Evolutionary conservation across 2,797 vertebrate species (phyloP), one percentile per base, ranked within the genome.

Genomic region (Remorina albescens): DNA sequence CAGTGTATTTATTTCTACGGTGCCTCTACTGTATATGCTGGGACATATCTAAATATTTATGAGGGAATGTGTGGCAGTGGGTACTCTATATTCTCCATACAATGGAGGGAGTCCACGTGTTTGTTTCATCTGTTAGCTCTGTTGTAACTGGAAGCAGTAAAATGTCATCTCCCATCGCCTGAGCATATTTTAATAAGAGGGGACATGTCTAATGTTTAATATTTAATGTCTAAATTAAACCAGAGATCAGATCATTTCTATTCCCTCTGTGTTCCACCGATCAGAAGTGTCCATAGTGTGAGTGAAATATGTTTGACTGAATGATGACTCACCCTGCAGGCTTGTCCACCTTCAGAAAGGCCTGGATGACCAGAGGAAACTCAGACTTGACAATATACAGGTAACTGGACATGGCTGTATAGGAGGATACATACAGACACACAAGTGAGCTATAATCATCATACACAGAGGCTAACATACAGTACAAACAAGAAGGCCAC

Each of bases 341-440:
- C 6, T 95, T 94, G 71, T 96, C 94, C 88, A 96, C 93, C 80
- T 86, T 96, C 84, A 99, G 94, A 89, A 99, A 99, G 71, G 97
- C 96, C 90, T 99, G 97, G 87, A 99, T 98, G 90, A 99, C 98
- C 62, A 99, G 93, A 58, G 98, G 98, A 83, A 99, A 96, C 94
- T 99, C 98, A 0, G 96, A 98, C 90, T 99, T 99, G 83, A 99
- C 96, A 4, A 99, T 99, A 90, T 97, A 99, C 83, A 99, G 94
- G 91, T 99, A 99, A 89, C 98, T 99, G 92, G 98, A 99, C 98
- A 98, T 98, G 81, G 97, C 97, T 98, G 86, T 23, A 57, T 78
- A 83, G 69, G 76, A 61, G 80, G 26, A 60, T 21, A 44, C 8
- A 30, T 8, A 2, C n/a, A n/a, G n/a, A n/a, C 21, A 69, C 19